A percentile compares a stretch with the other conserved stretches of the same genome.
phyloP scores from a whole-genome alignment of 2,888 invertebrate species.

The Serripes groenlandicus region DNA sequence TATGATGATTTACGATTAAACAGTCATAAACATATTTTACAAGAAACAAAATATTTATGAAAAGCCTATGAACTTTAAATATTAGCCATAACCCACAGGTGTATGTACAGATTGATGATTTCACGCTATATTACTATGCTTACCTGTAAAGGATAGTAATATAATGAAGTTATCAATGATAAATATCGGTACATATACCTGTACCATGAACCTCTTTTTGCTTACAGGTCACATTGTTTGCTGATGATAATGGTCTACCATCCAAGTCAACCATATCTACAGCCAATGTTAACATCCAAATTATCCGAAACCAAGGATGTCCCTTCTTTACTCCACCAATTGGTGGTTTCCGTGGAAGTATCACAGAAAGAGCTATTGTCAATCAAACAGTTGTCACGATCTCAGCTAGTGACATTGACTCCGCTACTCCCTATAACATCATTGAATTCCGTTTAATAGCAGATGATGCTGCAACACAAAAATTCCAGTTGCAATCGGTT shows the following conservation, averaged over 20 bases:
- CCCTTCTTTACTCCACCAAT: conserved; percentile 35
- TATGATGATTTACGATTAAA: too few relatives aligned
- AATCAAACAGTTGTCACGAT: conserved; percentile 43
- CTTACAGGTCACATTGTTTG: conserved; percentile 41
- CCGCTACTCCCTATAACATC: conserved; percentile 41
- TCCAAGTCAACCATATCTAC: conserved; percentile 46
- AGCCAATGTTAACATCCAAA: conserved; percentile 73
- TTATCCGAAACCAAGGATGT: conserved; percentile 72
- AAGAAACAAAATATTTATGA: too few relatives aligned
- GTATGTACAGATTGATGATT: too few relatives aligned
- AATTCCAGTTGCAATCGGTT: conserved; percentile 35
- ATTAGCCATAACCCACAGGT: too few relatives aligned
- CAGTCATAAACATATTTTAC: too few relatives aligned
- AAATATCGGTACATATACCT: too few relatives aligned
- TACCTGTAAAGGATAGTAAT: too few relatives aligned
- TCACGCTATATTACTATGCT: too few relatives aligned
- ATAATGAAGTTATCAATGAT: too few relatives aligned
- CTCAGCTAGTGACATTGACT: conserved; percentile 56
- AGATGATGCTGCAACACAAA: conserved; percentile 12
- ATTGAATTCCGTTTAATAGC: conserved; percentile 45
- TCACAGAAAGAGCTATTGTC: conserved; percentile 46
- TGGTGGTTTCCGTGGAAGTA: conserved; percentile 22
- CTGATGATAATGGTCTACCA: conserved; percentile 76
- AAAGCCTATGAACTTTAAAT: too few relatives aligned
- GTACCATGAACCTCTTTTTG: too few relatives aligned